Percentiles rank a stretch among this genome's conserved stretches.
Conservation (phyloP, 1,140 invertebrate species). For the Polyergus mexicanus region DNA sequence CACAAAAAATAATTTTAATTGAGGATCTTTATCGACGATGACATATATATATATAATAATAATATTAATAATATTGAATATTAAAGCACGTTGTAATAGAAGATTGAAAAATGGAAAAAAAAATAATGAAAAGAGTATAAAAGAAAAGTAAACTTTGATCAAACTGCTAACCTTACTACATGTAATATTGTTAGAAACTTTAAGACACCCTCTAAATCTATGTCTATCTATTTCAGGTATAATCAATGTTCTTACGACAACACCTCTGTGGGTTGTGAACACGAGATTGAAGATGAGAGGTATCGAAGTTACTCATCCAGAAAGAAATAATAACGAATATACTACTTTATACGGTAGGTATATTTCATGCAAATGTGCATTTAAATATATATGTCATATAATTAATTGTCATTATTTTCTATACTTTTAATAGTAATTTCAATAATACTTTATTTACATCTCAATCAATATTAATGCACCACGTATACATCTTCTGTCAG, state of each 20-base stretch:
- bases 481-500: background rate
- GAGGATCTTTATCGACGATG: background rate
- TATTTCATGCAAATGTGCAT: slow-evolving; percentile 22
- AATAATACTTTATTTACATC: background rate
- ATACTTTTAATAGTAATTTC: background rate
- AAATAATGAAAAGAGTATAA: background rate
- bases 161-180: background rate
- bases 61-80: background rate
- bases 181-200: slow-evolving; percentile 18
- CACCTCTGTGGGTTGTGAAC: slow-evolving; percentile 97
- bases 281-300: slow-evolving; percentile 93
- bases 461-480: slow-evolving; percentile 19
- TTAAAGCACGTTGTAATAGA: background rate
- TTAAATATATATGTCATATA: background rate
- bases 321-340: slow-evolving; percentile 82
- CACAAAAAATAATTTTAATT: background rate
- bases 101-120: background rate
- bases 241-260: slow-evolving; percentile 94
- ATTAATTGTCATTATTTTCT: background rate
- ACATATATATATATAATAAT: background rate
- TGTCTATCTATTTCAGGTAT: slow-evolving; percentile 86
- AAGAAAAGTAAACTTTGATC: background rate
- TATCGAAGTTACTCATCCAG: slow-evolving; percentile 69
- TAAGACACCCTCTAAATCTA: slow-evolving; percentile 2
- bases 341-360: slow-evolving; percentile 87